These are phyloP conservation scores for Daboia siamensis DNA, from an alignment of 2,113 vertebrate genomes.

Conservation along the genomic window DNA sequence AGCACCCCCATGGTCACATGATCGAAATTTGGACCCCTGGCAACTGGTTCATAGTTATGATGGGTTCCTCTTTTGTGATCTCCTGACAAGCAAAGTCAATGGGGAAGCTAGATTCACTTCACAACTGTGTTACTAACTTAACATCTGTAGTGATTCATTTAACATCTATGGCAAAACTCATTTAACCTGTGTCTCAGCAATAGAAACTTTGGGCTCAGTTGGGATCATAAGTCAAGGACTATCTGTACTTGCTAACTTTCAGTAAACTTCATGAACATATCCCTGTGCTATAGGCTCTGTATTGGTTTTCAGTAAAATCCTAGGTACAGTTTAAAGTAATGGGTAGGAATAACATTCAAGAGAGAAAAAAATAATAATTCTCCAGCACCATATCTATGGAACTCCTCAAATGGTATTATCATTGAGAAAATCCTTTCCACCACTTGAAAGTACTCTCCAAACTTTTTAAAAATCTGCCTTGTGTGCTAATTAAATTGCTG, in stretches of 20 bases:
- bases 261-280: not conserved
- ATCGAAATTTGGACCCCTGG: not conserved
- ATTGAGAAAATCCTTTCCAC: not conserved
- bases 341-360: not conserved
- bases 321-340: not conserved
- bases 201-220: not conserved
- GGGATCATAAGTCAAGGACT: not conserved
- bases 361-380: not conserved
- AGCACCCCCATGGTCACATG: not conserved
- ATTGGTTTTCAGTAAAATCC: not conserved
- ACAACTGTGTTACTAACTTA: not conserved
- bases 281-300: not conserved
- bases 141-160: not conserved
- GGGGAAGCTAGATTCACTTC: not conserved
- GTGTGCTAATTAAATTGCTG: constrained; percentile 39
- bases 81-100: not conserved
- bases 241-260: not conserved
- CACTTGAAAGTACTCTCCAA: constrained; percentile 25
- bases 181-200: not conserved
- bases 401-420: not conserved
- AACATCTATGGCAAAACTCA: not conserved
- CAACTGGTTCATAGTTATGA: not conserved
- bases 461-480: not conserved
- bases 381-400: not conserved
- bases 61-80: not conserved